A percentile compares a stretch with the other conserved stretches of the same genome.
phyloP scores from a whole-genome alignment of 2,888 invertebrate species.

The Yponomeuta plumbellus region DNA sequence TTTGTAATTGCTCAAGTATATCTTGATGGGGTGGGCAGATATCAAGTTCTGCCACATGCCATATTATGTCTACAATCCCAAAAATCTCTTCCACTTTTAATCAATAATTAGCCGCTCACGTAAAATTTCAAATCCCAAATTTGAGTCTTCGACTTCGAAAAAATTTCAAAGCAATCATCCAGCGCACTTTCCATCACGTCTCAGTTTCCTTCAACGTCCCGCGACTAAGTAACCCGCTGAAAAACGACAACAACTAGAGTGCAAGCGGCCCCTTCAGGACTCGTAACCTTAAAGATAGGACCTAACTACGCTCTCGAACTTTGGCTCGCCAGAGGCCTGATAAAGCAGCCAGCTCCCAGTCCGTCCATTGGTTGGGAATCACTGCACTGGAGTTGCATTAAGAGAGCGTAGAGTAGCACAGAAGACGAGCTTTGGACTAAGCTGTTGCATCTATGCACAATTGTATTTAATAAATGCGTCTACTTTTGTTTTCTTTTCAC shows the following conservation, averaged over 20 bases:
- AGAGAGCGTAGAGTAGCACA: constrained; percentile 15
- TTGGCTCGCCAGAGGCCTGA: constrained; percentile 44
- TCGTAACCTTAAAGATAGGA: constrained; percentile 49
- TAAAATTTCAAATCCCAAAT: no score
- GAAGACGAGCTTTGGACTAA: background rate
- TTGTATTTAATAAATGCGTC: no score
- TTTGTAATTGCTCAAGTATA: no score
- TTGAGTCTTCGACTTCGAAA: background rate
- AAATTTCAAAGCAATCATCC: background rate
- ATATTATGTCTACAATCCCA: no score
- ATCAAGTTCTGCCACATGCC: no score
- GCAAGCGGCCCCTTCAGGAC: constrained; percentile 39
- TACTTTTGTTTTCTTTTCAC: no score
- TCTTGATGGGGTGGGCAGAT: no score
- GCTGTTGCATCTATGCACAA: background rate
- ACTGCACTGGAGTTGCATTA: constrained; percentile 48
- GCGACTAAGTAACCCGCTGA: constrained; percentile 6
- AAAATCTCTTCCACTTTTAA: no score
- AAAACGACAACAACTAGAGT: constrained; percentile 37
- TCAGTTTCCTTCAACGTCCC: background rate
- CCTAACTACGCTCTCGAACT: constrained; percentile 50
- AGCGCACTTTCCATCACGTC: background rate
- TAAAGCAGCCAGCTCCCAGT: constrained; percentile 52
- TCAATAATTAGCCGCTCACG: no score
- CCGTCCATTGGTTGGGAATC: constrained; percentile 51